Percentiles rank a stretch among this genome's conserved stretches.
These are phyloP conservation scores for Sanderia malayensis DNA, from an alignment of 30 jellyfish, hydroid and myxozoan genomes.

Conservation along the genomic window DNA sequence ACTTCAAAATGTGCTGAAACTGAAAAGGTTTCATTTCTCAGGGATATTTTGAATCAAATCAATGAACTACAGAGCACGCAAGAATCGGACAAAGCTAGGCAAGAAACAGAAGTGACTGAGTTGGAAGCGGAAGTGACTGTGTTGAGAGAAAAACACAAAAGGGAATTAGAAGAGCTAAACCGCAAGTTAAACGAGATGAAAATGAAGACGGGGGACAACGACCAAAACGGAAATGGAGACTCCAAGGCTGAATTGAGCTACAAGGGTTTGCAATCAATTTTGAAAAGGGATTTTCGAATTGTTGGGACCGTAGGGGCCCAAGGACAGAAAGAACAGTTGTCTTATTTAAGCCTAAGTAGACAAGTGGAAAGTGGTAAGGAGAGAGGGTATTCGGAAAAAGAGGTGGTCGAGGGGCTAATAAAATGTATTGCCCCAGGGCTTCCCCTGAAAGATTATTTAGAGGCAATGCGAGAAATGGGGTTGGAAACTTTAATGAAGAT, in stretches of 20 bases:
- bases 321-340: conserved; percentile 7
- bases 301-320: conserved; percentile 24
- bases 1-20: not conserved
- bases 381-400: conserved; percentile 29
- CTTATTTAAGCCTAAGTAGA: conserved; percentile 20
- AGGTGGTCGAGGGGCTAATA: conserved; percentile 25
- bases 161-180: conserved; percentile 5
- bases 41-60: conserved; percentile 1
- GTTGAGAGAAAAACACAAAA: conserved; percentile 7
- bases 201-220: conserved; percentile 19
- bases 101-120: not conserved
- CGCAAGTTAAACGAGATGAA: not conserved
- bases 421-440: conserved; percentile 24
- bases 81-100: not conserved
- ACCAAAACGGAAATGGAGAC: not conserved
- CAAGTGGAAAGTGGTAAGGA: conserved; percentile 29
- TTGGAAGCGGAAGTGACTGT: conserved; percentile 8
- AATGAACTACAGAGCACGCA: conserved; percentile 16
- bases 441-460: conserved; percentile 30
- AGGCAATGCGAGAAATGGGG: conserved; percentile 40
- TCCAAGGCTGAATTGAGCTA: not conserved
- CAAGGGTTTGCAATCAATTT: not conserved
- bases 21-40: conserved; percentile 1
- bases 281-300: conserved; percentile 14
- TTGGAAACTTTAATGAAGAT: conserved; percentile 19